These are phyloP conservation scores for Homarus gammarus DNA, from an alignment of 2,888 invertebrate genomes.

Conservation along the genomic window DNA sequence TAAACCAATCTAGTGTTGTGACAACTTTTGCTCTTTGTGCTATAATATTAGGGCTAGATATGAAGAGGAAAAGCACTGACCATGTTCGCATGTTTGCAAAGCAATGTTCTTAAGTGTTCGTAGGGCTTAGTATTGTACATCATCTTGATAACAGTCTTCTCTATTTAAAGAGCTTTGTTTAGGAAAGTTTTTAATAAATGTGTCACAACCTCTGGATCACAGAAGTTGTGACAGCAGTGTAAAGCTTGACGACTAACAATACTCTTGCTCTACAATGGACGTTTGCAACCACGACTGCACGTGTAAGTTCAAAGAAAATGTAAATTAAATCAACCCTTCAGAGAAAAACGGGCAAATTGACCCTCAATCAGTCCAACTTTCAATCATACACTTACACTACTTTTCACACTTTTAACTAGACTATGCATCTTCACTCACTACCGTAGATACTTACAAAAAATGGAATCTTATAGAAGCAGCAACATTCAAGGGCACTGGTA, in stretches of 20 bases:
- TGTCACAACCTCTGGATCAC: constrained; percentile 45
- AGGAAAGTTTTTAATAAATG: constrained; percentile 57
- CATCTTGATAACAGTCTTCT: constrained; percentile 52
- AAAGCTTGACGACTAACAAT: constrained; percentile 68
- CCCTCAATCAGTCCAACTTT: constrained; percentile 24
- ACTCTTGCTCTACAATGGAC: constrained; percentile 70
- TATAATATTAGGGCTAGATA: constrained; percentile 53
- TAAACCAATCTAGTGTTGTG: constrained; percentile 23
- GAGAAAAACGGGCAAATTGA: constrained; percentile 1
- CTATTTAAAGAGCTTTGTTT: constrained; percentile 41
- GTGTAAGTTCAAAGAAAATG: constrained; percentile 53
- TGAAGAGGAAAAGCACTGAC: constrained; percentile 50
- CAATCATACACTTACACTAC: constrained; percentile 14
- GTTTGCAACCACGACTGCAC: constrained; percentile 72
- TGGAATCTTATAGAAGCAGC: constrained; percentile 31
- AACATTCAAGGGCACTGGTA: constrained; percentile 46
- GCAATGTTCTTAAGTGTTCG: constrained; percentile 60
- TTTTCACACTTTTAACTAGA: constrained; percentile 24
- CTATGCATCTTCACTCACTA: constrained; percentile 46
- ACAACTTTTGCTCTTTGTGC: constrained; percentile 55
- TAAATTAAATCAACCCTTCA: constrained; percentile 22
- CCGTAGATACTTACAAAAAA: constrained; percentile 46
- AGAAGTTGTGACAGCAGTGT: constrained; percentile 57
- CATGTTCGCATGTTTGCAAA: constrained; percentile 65
- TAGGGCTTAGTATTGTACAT: constrained; percentile 66